phyloP scores from a whole-genome alignment of 2,113 vertebrate genomes.

The Strix aluco region DNA sequence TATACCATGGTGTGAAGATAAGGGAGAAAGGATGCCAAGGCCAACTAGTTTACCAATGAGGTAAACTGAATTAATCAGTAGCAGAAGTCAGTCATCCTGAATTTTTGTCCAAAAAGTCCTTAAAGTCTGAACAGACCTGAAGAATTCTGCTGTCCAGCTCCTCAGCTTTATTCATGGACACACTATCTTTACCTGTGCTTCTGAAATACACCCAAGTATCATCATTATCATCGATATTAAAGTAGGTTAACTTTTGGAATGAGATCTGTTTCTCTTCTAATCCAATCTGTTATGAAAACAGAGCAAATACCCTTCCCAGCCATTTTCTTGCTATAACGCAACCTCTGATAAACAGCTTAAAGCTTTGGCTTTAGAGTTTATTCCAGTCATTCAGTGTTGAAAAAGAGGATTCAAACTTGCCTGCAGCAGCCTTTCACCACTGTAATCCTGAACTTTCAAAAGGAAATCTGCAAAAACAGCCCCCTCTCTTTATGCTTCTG shows the following conservation, averaged over 20 bases:
- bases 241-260: constrained; percentile 14
- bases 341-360: constrained; percentile 62
- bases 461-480: constrained; percentile 3
- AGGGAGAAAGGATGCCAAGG: not conserved
- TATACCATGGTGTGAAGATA: not conserved
- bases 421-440: constrained; percentile 32
- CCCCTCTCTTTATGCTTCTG: not conserved
- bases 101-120: not conserved
- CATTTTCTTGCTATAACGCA: constrained; percentile 35
- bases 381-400: not conserved
- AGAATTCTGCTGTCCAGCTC: not conserved
- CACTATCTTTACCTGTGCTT: not conserved
- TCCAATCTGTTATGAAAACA: constrained; percentile 28
- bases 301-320: constrained; percentile 20
- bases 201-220: not conserved
- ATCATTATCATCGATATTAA: not conserved
- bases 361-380: constrained; percentile 37
- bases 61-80: not conserved
- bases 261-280: constrained; percentile 6
- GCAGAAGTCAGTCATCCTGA: not conserved
- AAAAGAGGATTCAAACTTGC: constrained; percentile 57
- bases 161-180: not conserved
- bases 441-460: constrained; percentile 42
- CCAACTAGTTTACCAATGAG: not conserved
- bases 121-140: not conserved